Evolutionary conservation across 1,140 invertebrate species (phyloP).

Genomic region (Cotesia typhae): DNA sequence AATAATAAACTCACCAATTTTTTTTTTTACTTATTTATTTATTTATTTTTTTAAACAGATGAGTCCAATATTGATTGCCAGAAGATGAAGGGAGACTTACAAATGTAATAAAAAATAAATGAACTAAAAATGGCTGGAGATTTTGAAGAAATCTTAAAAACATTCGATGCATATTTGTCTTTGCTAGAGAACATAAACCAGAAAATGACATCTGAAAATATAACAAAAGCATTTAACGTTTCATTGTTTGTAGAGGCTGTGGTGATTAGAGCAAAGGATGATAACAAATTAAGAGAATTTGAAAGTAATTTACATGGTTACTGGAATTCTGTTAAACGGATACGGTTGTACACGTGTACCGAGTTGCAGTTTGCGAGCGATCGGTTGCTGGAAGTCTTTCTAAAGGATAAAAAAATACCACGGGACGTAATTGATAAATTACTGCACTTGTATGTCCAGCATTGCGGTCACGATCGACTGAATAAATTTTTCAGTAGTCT

Average conservation of each 20-base stretch:
- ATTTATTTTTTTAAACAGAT: slow-evolving; percentile 37
- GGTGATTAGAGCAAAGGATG: slow-evolving; percentile 43
- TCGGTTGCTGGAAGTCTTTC: slow-evolving; percentile 52
- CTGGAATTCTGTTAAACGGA: slow-evolving; percentile 45
- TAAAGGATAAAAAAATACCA: slow-evolving; percentile 48
- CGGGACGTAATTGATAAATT: slow-evolving; percentile 49
- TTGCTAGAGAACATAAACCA: slow-evolving; percentile 37
- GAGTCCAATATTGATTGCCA: slow-evolving; percentile 36
- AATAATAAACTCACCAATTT: slow-evolving; percentile 13
- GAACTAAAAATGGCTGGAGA: slow-evolving; percentile 29
- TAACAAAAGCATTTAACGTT: slow-evolving; percentile 49
- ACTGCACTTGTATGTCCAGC: slow-evolving; percentile 48
- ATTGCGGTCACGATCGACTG: slow-evolving; percentile 52
- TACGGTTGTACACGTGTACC: slow-evolving; percentile 38
- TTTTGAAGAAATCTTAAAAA: slow-evolving; percentile 46
- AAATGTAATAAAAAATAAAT: slow-evolving; percentile 15
- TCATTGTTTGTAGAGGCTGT: slow-evolving; percentile 52
- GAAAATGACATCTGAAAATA: slow-evolving; percentile 33
- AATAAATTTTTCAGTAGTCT: slow-evolving; percentile 45
- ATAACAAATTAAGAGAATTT: slow-evolving; percentile 44
- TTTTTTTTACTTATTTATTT: background rate
- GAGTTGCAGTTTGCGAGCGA: slow-evolving; percentile 52
- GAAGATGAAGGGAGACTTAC: slow-evolving; percentile 40
- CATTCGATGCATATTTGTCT: slow-evolving; percentile 43
- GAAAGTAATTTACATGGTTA: slow-evolving; percentile 51